Base-by-base conservation (phyloP, 2,113 vertebrate genomes). In the Urocolius indicus region DNA sequence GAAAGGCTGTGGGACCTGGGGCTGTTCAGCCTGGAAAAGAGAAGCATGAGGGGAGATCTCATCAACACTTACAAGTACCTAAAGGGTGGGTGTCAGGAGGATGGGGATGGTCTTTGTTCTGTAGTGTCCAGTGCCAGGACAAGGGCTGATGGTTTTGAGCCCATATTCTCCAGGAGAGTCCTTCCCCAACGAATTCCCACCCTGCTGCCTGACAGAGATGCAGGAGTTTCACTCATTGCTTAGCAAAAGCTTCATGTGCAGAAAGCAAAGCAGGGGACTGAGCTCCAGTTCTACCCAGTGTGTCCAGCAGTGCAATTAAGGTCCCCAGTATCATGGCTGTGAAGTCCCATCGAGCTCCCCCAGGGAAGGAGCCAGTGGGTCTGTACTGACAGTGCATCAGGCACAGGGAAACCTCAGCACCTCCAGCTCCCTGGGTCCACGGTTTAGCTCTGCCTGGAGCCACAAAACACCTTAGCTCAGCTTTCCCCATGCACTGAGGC, bases 311-410 rank as follows among this genome's bases (percentile, higher is more conserved):
- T 19, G 13, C 57, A 41, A 2, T 7, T 26, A 26, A 36, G 22
- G 41, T 45, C 73, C 34, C 26, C 59, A 21, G 26, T 9, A 10
- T 57, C 74, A 30, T 23, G 16, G 36, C 43, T 23, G 8, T 16
- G 26, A 51, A 32, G 30, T 27, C 43, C 45, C 0, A 0, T 4
- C 46, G 32, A 41, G 10, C 10, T 52, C 34, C 26, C 26, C 6
- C 18, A 29, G 4, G 13, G 67, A 67, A 55, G 30, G 46, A 84
- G 46, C 46, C 1, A 1, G 17, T 0, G 2, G 58, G 24, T 59
- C 58, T 11, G 30, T 29, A 13, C 36, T 14, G 51, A 29, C 11
- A 57, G 19, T 45, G 20, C n/a, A 8, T 15, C 10, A 12, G 38
- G 27, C 36, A 41, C 67, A n/a, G 32, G 32, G 23, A 46, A 41